Conservation (phyloP, 2,797 vertebrate species). For the Coccyzus lansbergi region DNA sequence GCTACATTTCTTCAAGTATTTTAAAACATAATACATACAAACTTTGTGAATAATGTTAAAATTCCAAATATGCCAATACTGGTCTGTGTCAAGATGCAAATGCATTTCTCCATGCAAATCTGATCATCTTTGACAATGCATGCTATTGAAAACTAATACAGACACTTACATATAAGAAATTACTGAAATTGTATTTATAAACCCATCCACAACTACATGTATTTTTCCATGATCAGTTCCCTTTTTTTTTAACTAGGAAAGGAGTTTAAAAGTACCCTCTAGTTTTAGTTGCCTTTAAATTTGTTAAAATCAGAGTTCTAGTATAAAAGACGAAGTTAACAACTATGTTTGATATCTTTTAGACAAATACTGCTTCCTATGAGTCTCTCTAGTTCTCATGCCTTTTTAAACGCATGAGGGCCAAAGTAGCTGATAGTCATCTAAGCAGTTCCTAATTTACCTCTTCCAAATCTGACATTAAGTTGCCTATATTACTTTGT, state of each 20-base stretch:
- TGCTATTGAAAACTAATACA: not conserved
- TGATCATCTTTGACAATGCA: not conserved
- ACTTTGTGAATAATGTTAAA: not conserved
- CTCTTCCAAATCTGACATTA: constrained; percentile 10
- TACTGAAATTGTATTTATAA: not conserved
- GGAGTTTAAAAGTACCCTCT: not conserved
- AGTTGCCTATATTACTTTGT: not conserved
- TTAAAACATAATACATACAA: not conserved
- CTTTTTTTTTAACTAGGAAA: not conserved
- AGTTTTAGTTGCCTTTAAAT: not conserved
- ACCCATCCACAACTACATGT: not conserved
- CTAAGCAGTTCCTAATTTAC: not conserved
- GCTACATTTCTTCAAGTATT: not conserved
- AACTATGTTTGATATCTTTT: not conserved
- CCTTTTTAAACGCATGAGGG: not conserved
- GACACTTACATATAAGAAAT: not conserved
- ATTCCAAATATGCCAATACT: not conserved
- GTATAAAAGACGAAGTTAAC: not conserved
- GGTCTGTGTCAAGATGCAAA: not conserved
- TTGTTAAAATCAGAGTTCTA: not conserved
- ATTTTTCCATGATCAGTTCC: not conserved
- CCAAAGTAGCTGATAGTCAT: not conserved
- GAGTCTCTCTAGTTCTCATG: not conserved
- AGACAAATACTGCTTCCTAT: not conserved
- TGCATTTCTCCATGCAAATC: not conserved